Evolutionary conservation across 2,113 vertebrate species (phyloP).

Genomic region (Regulus satrapa): DNA sequence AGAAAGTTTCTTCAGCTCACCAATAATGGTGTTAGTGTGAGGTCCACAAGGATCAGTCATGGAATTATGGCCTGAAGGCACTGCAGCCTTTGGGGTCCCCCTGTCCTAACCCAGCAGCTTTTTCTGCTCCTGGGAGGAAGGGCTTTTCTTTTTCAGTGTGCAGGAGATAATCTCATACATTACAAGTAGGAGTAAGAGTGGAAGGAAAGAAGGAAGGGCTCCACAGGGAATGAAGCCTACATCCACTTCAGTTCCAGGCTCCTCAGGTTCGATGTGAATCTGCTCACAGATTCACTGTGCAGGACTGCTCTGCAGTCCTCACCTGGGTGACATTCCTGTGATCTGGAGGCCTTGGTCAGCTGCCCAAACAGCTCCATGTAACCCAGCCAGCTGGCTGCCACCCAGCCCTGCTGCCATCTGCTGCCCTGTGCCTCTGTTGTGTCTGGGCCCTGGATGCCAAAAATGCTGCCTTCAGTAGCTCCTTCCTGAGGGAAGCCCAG

Average conservation of each 20-base stretch:
- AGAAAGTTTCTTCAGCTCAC: neutral
- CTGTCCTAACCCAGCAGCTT: neutral
- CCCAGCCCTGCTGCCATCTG: constrained; percentile 50
- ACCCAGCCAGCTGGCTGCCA: constrained; percentile 40
- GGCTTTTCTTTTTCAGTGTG: neutral
- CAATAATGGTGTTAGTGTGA: neutral
- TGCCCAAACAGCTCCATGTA: neutral
- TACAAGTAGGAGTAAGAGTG: neutral
- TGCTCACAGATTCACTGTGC: too few species aligned
- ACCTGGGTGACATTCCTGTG: neutral
- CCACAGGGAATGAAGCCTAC: neutral
- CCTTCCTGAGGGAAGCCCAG: constrained; percentile 29
- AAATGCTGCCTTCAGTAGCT: neutral
- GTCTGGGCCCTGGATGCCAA: neutral
- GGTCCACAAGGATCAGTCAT: neutral
- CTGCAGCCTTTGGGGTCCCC: neutral
- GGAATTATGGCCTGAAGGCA: neutral
- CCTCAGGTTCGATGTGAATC: neutral
- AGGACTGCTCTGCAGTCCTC: neutral
- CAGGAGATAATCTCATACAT: neutral
- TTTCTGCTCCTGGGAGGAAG: neutral
- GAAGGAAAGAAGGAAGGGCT: neutral
- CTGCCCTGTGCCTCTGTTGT: neutral
- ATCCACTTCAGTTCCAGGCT: neutral
- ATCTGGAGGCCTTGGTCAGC: constrained; percentile 26